Evolutionary conservation across 2,113 vertebrate species (phyloP).

Genomic region (Epinephelus cyanopodus): DNA sequence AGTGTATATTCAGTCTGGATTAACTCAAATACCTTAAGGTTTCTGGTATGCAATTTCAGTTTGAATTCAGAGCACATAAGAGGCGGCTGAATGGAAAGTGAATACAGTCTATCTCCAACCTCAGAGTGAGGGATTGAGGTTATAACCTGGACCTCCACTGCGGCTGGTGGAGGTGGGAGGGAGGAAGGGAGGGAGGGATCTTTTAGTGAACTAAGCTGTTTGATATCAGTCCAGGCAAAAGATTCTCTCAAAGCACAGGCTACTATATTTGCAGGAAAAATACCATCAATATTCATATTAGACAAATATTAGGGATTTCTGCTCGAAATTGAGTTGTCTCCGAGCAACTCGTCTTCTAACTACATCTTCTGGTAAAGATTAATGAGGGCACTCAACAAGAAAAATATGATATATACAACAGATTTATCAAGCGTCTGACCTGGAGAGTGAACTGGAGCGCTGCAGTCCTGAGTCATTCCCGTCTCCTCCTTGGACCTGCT

Average conservation of each 20-base stretch:
- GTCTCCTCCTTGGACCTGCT: constrained; percentile 59
- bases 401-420: constrained; percentile 1
- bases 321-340: constrained; percentile 22
- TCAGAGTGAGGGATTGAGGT: constrained; percentile 71
- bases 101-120: constrained; percentile 60
- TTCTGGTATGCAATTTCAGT: constrained; percentile 51
- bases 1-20: constrained; percentile 40
- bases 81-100: constrained; percentile 54
- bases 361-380: constrained; percentile 26
- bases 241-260: constrained; percentile 7
- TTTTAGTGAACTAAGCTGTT: constrained; percentile 41
- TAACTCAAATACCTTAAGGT: constrained; percentile 35
- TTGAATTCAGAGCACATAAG: constrained; percentile 53
- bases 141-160: constrained; percentile 60
- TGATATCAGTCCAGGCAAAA: constrained; percentile 28
- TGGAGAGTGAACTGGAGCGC: constrained; percentile 18
- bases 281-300: constrained; percentile 34
- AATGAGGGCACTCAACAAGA: constrained; percentile 2
- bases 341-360: background rate
- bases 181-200: background rate
- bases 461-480: constrained; percentile 48
- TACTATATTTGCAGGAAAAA: constrained; percentile 20
- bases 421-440: constrained; percentile 49
- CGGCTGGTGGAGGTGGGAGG: constrained; percentile 11
- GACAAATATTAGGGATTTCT: background rate